Evolutionary conservation across 1,140 invertebrate genomes (phyloP).

Genomic region (Drosophila saltans): DNA sequence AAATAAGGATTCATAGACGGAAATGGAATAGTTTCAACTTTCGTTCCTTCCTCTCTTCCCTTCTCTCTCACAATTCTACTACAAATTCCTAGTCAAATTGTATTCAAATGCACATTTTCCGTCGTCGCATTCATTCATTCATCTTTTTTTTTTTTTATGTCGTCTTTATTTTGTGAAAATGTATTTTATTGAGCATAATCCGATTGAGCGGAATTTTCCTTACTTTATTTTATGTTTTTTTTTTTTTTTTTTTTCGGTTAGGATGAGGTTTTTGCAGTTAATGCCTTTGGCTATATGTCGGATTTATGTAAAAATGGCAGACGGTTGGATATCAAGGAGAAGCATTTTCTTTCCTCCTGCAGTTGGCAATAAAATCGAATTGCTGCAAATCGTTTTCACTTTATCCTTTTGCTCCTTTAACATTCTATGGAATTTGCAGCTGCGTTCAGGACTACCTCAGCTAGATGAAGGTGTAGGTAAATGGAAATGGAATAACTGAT

Average conservation of each 20-base stretch:
- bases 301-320: slow-evolving; percentile 71
- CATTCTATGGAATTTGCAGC: slow-evolving; percentile 28
- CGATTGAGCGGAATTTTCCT: slow-evolving; percentile 52
- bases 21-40: slow-evolving; percentile 6
- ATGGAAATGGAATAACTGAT: too few species aligned
- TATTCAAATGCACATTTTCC: slow-evolving; percentile 50
- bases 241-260: background rate
- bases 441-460: background rate
- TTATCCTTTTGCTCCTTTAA: too few species aligned
- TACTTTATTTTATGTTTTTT: too few species aligned
- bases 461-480: too few species aligned
- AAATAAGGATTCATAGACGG: slow-evolving; percentile 40
- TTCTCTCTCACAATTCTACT: too few species aligned
- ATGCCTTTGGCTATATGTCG: slow-evolving; percentile 37
- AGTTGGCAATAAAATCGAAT: slow-evolving; percentile 58
- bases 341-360: too few species aligned
- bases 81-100: slow-evolving; percentile 50
- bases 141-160: slow-evolving; percentile 13
- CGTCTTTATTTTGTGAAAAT: background rate
- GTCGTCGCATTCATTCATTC: slow-evolving; percentile 32
- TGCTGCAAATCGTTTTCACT: slow-evolving; percentile 27
- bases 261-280: slow-evolving; percentile 13
- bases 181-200: slow-evolving; percentile 42
- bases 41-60: background rate
- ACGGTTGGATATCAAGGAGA: too few species aligned